phyloP scores from a whole-genome alignment of 2,888 invertebrate genomes.

The Drosophila flavopinicola region DNA sequence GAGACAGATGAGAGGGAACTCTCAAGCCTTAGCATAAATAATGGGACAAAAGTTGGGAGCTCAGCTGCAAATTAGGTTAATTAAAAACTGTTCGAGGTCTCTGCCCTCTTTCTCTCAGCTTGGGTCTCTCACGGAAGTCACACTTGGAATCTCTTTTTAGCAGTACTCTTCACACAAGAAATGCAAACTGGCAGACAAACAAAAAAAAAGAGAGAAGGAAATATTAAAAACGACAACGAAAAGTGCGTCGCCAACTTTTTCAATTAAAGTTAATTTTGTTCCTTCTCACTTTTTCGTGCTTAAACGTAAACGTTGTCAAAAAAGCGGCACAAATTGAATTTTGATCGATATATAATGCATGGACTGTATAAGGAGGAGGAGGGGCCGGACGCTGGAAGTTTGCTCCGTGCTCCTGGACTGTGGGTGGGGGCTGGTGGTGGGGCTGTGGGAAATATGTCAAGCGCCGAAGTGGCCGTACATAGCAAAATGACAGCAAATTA shows the following conservation, averaged over 20 bases:
- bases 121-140: constrained; percentile 44
- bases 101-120: neutral
- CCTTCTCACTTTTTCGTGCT: constrained; percentile 21
- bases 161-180: neutral
- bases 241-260: constrained; percentile 73
- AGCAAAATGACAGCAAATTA: constrained; percentile 76
- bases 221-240: constrained; percentile 50
- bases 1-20: constrained; percentile 10
- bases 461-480: constrained; percentile 36
- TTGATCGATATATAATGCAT: constrained; percentile 79
- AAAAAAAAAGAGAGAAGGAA: constrained; percentile 16
- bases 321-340: constrained; percentile 77
- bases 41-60: constrained; percentile 49
- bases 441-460: constrained; percentile 10
- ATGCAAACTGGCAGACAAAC: constrained; percentile 22
- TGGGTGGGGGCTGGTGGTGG: neutral
- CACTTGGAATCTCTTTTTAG: constrained; percentile 32
- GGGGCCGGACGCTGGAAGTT: no score
- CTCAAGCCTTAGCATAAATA: constrained; percentile 51
- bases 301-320: constrained; percentile 66
- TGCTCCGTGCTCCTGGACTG: no score
- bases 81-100: constrained; percentile 78
- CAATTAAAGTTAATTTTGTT: constrained; percentile 76
- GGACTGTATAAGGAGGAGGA: neutral
- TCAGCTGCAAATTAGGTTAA: constrained; percentile 76